phyloP scores from a whole-genome alignment of 1,140 invertebrate genomes.

The Penaeus vannamei region DNA sequence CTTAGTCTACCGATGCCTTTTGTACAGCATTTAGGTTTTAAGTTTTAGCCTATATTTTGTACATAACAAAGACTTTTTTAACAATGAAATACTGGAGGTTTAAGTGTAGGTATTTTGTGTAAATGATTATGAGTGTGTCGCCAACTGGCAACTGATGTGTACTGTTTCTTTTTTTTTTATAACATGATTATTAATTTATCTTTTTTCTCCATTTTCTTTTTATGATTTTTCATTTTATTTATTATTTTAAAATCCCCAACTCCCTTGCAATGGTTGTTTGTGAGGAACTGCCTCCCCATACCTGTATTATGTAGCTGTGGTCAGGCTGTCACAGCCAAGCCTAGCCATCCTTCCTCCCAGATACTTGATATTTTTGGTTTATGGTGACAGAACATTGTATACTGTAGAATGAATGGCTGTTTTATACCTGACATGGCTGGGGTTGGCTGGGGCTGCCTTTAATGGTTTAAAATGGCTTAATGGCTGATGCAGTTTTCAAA shows the following conservation, averaged over 20 bases:
- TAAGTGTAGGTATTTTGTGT: conserved; percentile 67
- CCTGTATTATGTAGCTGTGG: conserved; percentile 57
- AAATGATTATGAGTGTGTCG: conserved; percentile 65
- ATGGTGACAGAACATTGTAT: conserved; percentile 58
- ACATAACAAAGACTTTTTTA: conserved; percentile 66
- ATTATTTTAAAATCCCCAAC: conserved; percentile 48
- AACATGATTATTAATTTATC: not conserved
- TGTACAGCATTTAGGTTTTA: conserved; percentile 68
- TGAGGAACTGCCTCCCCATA: conserved; percentile 59
- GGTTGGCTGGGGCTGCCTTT: conserved; percentile 56
- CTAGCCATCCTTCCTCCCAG: conserved; percentile 48
- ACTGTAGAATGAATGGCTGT: conserved; percentile 59
- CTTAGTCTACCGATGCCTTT: conserved; percentile 68
- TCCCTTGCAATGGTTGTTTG: conserved; percentile 64
- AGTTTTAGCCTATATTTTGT: conserved; percentile 68
- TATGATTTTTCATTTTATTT: conserved; percentile 23
- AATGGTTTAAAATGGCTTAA: conserved; percentile 58
- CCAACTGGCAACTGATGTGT: conserved; percentile 65
- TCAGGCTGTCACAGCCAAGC: conserved; percentile 58
- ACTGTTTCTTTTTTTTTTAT: conserved; percentile 60
- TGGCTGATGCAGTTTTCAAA: conserved; percentile 54
- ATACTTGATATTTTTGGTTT: conserved; percentile 64
- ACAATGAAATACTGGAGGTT: conserved; percentile 66
- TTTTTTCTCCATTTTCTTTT: conserved; percentile 48
- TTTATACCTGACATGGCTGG: conserved; percentile 62